Evolutionary conservation across 1,140 invertebrate genomes (phyloP), one percentile per base, ranked within the genome.

Genomic region (Temnothorax longispinosus): DNA sequence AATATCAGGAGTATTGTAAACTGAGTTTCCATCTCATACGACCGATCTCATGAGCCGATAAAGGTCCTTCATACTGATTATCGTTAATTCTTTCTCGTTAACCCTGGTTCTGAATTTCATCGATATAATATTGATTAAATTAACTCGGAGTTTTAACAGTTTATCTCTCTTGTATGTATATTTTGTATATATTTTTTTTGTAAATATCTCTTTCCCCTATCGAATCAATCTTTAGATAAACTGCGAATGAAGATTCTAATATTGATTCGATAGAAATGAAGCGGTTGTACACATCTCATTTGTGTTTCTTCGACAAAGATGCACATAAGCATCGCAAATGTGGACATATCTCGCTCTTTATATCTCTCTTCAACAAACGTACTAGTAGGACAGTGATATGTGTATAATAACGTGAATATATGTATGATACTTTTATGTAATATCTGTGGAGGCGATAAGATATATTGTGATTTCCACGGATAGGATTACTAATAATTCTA

Each of bases 301-400:
- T 32, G 32, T 84, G 32, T 84, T 47, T 75, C 69, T 47, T 60
- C 41, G 67, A 82, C 18, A 84, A 84, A 84, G 21, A 84, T 84
- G 67, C 69, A 72, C 3, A 54, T n/a, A 32, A 89, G 72, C 77
- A 76, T 84, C 10, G 32, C 21, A 62, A 47, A 50, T n/a, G 69
- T 52, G 38, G 71, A 84, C 8, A 27, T 0, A 58, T 47, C 21
- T 62, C 50, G 13, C 62, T 84, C 8, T n/a, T 35, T 8, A 58
- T 5, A 21, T 58, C 7, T 41, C 18, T 78, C 47, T 21, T 41
- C 58, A 58, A 52, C 10, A 27, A 77, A 91, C 75, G 89, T 86
- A 89, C 90, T 88, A 67, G 54, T 47, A n/a, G n/a, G 62, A 84
- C 90, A 88, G 87, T 87, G 87, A 90, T 27, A 27, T 27, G 27